Base-by-base conservation (phyloP, 2,888 invertebrate species). In the Cantharis rustica region DNA sequence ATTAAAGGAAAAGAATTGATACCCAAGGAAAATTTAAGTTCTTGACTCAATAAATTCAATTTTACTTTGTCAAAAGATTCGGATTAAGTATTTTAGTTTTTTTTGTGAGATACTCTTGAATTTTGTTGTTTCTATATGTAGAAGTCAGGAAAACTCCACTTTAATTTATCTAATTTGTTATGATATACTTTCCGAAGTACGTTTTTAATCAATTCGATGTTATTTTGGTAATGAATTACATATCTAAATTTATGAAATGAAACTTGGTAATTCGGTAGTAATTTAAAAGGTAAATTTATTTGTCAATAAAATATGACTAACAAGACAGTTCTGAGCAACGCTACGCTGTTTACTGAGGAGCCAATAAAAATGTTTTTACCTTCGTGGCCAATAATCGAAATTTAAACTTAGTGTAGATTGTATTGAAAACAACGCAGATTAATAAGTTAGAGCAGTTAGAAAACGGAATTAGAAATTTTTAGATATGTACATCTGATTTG, bases 401-500 rank as follows among this genome's bases (percentile, higher is more conserved):
- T n/a, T n/a, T n/a, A n/a, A n/a, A n/a, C n/a, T n/a, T n/a, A 11
- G 27, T 9, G 27, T 11, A 47, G 47, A 7, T 47, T 31, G 13
- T 13, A 31, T 11, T 27, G 31, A 31, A 13, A 26, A 31, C 1
- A 31, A 31, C 47, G n/a, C n/a, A 47, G 9, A 47, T 47, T n/a
- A 47, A 47, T 47, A 47, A 47, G 5, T 31, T 31, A n/a, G 47
- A 47, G 47, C 47, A 47, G n/a, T 47, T 47, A 47, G 47, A 47
- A 47, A 31, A 31, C 1, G 2, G 11, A 27, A 27, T 10, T 1
- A 27, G 0, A 47, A n/a, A n/a, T 47, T 2, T 63, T 10, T 66
- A 64, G 72, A 73, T 71, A 75, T 66, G 70, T 62, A 72, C 13
- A 26, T 74, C 69, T 75, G 77, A 77, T 77, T 77, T 61, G 69